Conservation (phyloP, 2,797 vertebrate species). For the Myripristis murdjan region DNA sequence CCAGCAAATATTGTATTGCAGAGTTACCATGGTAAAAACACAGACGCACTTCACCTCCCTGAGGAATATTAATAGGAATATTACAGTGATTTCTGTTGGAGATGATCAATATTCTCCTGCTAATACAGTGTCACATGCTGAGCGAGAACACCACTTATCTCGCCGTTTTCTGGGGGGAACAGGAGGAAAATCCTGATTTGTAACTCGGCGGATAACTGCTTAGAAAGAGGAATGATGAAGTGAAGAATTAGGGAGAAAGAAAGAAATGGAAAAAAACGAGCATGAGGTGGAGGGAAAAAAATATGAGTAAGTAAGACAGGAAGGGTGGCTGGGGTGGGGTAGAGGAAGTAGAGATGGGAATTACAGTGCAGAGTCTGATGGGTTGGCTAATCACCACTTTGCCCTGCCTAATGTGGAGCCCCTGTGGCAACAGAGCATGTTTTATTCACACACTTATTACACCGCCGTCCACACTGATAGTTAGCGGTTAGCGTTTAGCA, state of each 20-base stretch:
- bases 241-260: conserved; percentile 15
- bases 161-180: too few relatives aligned
- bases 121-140: too few relatives aligned
- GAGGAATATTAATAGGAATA: too few relatives aligned
- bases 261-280: conserved; percentile 9
- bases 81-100: too few relatives aligned
- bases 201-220: not conserved
- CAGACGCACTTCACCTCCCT: too few relatives aligned
- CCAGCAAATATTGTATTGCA: too few relatives aligned
- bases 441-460: conserved; percentile 89
- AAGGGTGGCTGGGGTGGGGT: conserved; percentile 28
- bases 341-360: conserved; percentile 73
- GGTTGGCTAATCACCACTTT: conserved; percentile 89
- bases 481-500: conserved; percentile 57
- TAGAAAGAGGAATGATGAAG: conserved; percentile 16
- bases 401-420: conserved; percentile 86
- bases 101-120: too few relatives aligned
- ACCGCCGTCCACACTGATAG: conserved; percentile 79
- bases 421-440: conserved; percentile 89
- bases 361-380: conserved; percentile 85
- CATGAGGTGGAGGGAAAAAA: not conserved
- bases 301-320: conserved; percentile 20
- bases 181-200: not conserved
- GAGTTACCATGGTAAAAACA: too few relatives aligned
- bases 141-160: too few relatives aligned